Conservation (phyloP, 2,888 invertebrate species). For the Neuroscelio doddi region DNA sequence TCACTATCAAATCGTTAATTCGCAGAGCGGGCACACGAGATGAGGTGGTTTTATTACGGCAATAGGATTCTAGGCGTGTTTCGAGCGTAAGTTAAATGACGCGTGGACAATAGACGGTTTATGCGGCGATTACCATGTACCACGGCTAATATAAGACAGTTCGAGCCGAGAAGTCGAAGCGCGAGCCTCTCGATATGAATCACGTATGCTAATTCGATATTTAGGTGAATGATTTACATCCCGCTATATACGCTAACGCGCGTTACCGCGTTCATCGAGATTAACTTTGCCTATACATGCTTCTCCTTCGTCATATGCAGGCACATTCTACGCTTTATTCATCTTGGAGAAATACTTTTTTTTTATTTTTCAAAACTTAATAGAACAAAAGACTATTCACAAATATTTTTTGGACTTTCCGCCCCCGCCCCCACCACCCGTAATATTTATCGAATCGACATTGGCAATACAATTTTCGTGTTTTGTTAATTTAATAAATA, state of each 20-base stretch:
- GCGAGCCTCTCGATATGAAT: constrained; percentile 39
- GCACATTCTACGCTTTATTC: too few relatives aligned
- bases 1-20: constrained; percentile 36
- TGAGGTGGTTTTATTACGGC: constrained; percentile 31
- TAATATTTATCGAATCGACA: too few relatives aligned
- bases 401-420: too few relatives aligned
- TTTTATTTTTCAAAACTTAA: too few relatives aligned
- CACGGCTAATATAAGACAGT: constrained; percentile 19
- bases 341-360: too few relatives aligned
- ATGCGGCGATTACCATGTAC: constrained; percentile 32
- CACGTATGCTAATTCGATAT: constrained; percentile 52
- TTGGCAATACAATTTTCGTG: too few relatives aligned
- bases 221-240: constrained; percentile 51
- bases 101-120: constrained; percentile 45
- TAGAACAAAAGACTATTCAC: too few relatives aligned
- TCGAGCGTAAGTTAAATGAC: constrained; percentile 37
- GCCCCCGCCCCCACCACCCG: too few relatives aligned
- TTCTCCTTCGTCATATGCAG: too few relatives aligned
- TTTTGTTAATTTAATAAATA: too few relatives aligned
- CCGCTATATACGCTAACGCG: constrained; percentile 16
- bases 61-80: constrained; percentile 40
- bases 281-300: constrained; percentile 19
- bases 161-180: constrained; percentile 14
- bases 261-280: constrained; percentile 18
- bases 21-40: too few relatives aligned